phyloP scores from a whole-genome alignment of 2,888 invertebrate species.

The Toxonevra muliebris region DNA sequence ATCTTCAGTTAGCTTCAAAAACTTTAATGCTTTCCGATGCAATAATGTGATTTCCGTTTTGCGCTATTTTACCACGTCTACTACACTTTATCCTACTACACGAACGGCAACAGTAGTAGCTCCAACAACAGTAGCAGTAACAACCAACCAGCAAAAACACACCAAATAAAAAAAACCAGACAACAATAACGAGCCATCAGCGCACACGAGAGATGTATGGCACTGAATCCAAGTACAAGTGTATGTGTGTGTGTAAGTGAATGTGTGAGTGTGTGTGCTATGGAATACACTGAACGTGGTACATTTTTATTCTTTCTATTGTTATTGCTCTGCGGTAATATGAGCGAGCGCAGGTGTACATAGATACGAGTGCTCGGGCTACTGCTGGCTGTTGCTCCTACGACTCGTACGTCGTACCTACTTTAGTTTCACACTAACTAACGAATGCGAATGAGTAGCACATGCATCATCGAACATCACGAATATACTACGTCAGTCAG shows the following conservation, averaged over 20 bases:
- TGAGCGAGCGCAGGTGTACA: no score
- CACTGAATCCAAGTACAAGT: no score
- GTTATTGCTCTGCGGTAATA: constrained; percentile 17
- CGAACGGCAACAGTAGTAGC: constrained; percentile 10
- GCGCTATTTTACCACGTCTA: constrained; percentile 23
- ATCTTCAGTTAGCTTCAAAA: not conserved
- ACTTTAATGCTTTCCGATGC: not conserved
- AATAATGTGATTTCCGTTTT: constrained; percentile 2
- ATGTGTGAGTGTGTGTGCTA: constrained; percentile 1
- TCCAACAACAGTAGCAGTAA: constrained; percentile 12
- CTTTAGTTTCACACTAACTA: no score
- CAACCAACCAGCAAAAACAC: constrained; percentile 23
- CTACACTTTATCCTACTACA: not conserved
- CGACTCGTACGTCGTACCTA: no score
- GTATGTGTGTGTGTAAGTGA: no score
- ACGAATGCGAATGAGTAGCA: no score
- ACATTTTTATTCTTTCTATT: constrained; percentile 15
- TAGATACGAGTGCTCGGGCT: no score
- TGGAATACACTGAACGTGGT: not conserved
- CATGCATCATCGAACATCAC: no score
- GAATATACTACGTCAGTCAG: no score
- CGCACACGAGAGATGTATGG: no score
- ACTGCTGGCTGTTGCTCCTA: no score
- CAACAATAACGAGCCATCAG: no score
- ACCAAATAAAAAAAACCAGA: not conserved